These are phyloP conservation scores for Siniperca knerii DNA, from an alignment of 2,113 vertebrate genomes.

Conservation along the genomic window DNA sequence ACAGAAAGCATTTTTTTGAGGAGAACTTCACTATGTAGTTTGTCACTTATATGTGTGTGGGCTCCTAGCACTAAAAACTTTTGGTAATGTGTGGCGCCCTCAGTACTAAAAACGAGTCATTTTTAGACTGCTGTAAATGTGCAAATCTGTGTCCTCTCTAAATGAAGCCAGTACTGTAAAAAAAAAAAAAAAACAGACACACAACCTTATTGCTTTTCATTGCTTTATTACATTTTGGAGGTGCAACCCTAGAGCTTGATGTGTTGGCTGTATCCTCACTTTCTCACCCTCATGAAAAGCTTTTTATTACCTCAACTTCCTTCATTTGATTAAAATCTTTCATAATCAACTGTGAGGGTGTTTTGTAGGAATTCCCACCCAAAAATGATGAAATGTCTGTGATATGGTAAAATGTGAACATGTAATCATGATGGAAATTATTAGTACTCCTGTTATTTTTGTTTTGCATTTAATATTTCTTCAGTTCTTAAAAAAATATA, in stretches of 20 bases:
- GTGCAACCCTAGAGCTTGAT: conserved; percentile 23
- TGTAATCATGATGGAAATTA: conserved; percentile 1
- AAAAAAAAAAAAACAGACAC: neutral
- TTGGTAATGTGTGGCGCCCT: conserved; percentile 4
- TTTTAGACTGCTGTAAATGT: conserved; percentile 5
- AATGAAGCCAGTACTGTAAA: conserved; percentile 4
- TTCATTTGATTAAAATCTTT: conserved; percentile 54
- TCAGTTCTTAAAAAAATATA: too few species aligned
- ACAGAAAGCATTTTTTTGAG: neutral
- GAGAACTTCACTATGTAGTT: neutral
- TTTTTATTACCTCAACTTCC: conserved; percentile 44
- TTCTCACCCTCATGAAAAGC: conserved; percentile 57
- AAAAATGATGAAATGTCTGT: conserved; percentile 31
- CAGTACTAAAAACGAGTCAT: neutral
- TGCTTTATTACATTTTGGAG: conserved; percentile 34
- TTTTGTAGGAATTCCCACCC: conserved; percentile 21
- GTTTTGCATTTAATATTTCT: neutral
- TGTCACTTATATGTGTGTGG: neutral
- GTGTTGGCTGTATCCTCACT: conserved; percentile 45
- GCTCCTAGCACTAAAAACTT: neutral
- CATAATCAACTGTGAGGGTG: conserved; percentile 23
- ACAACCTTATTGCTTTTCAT: conserved; percentile 24
- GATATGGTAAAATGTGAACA: neutral
- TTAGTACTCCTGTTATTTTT: neutral
- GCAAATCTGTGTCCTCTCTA: neutral